Evolutionary conservation across 2,797 vertebrate species (phyloP).

Genomic region (Pagetopsis macropterus): DNA sequence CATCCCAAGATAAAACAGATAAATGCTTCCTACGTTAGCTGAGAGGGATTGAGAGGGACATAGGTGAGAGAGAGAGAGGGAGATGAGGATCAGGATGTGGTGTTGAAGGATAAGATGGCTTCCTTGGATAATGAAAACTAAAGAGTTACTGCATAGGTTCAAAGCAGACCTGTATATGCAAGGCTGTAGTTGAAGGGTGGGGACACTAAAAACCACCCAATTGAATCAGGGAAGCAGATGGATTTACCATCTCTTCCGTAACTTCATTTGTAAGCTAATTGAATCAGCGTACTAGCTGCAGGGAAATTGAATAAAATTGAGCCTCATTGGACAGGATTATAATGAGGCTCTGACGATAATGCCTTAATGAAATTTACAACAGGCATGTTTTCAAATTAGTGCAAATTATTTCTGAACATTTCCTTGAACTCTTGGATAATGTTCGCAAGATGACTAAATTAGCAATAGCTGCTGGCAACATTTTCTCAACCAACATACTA

Average conservation of each 20-base stretch:
- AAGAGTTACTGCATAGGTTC: conserved; percentile 57
- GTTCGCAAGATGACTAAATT: conserved; percentile 41
- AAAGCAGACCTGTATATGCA: conserved; percentile 55
- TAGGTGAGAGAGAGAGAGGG: conserved; percentile 18
- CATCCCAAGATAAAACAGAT: conserved; percentile 76
- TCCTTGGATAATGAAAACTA: conserved; percentile 70
- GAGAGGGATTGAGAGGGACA: conserved; percentile 34
- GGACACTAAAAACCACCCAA: conserved; percentile 61
- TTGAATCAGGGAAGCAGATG: conserved; percentile 72
- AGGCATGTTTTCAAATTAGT: conserved; percentile 57
- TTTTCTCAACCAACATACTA: conserved; percentile 21
- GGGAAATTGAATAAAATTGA: conserved; percentile 71
- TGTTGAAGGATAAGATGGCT: conserved; percentile 70
- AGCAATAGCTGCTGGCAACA: conserved; percentile 10
- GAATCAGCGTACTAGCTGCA: conserved; percentile 74
- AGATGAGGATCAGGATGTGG: conserved; percentile 43
- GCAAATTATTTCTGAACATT: conserved; percentile 40
- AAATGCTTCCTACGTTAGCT: conserved; percentile 59
- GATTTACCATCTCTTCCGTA: conserved; percentile 69
- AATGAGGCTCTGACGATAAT: conserved; percentile 62
- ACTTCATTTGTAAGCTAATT: conserved; percentile 78
- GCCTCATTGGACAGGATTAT: conserved; percentile 61
- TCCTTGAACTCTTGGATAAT: conserved; percentile 54
- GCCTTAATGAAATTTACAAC: conserved; percentile 65
- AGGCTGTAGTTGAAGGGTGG: conserved; percentile 39